Evolutionary conservation across 2,888 invertebrate genomes (phyloP), one percentile per base, ranked within the genome.

Genomic region (Neoscelio sp.): DNA sequence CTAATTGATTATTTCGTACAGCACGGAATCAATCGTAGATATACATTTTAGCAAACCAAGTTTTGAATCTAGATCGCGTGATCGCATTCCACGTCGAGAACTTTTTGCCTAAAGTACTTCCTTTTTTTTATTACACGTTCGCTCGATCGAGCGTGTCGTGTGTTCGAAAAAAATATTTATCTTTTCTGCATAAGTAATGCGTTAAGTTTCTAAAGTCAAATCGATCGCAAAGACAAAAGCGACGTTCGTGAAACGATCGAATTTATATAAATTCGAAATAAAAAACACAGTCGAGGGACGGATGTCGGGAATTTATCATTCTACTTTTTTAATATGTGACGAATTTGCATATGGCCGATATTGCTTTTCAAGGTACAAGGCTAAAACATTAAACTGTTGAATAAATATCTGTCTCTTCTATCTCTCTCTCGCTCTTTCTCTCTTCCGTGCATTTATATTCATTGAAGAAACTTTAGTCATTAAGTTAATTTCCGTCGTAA

Each of bases 11-110:
- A 26, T 48, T 64, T 38, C 5, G 6, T 26, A 26, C 30, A 6
- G 20, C 12, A 8, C 8, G 17, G 13, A 17, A 42, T 62, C 18
- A 48, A 48, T 38, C 23, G n/a, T n/a, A n/a, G n/a, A 23, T 23
- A 6, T 23, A 23, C 23, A 23, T 23, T 4, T 23, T 23, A 23
- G 23, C 3, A 23, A 4, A 56, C 38, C 40, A 38, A 12, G 28
- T 40, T 58, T 42, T 28, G 35, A 58, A 58, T 38, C 42, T 42
- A 8, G 28, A 28, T 58, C 42, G 58, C 58, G 58, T 58, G 58
- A 42, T 58, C 42, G 28, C 26, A 28, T 42, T 28, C 23, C 28
- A 12, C 17, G 28, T 40, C 28, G 4, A 13, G 6, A 40, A 58
- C 17, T 28, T 58, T 42, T 58, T 58, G 1, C 6, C 23, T 1